Evolutionary conservation across 2,888 invertebrate species (phyloP).

Genomic region (Chrysomela aeneicollis): DNA sequence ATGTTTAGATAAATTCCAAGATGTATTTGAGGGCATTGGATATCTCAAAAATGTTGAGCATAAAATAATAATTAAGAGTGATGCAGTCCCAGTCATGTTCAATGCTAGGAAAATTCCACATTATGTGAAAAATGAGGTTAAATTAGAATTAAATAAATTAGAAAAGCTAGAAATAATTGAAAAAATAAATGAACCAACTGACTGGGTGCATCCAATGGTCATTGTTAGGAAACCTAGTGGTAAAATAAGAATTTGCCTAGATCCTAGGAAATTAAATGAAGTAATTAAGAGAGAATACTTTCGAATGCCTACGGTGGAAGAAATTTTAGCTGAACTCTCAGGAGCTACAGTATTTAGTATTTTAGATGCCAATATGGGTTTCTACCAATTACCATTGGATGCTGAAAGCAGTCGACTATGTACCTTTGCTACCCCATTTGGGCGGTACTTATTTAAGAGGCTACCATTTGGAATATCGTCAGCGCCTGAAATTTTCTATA

Average conservation of each 20-base stretch:
- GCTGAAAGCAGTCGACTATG: slow-evolving; percentile 31
- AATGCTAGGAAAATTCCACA: slow-evolving; percentile 15
- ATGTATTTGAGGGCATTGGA: slow-evolving; percentile 19
- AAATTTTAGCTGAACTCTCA: slow-evolving; percentile 31
- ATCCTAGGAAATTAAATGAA: slow-evolving; percentile 39
- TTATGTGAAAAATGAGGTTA: slow-evolving; percentile 31
- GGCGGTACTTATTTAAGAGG: slow-evolving; percentile 39
- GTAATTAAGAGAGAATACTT: slow-evolving; percentile 36
- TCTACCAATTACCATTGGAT: slow-evolving; percentile 31
- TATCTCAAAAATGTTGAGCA: slow-evolving; percentile 14
- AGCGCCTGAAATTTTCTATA: slow-evolving; percentile 14
- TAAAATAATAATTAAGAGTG: slow-evolving; percentile 13
- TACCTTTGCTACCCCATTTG: slow-evolving; percentile 43
- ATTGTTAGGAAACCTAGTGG: slow-evolving; percentile 37
- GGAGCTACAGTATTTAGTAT: slow-evolving; percentile 30
- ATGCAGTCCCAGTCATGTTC: slow-evolving; percentile 6
- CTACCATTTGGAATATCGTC: slow-evolving; percentile 40
- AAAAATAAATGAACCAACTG: slow-evolving; percentile 38
- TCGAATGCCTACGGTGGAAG: slow-evolving; percentile 40
- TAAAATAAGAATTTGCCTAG: slow-evolving; percentile 34
- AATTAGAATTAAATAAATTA: slow-evolving; percentile 36
- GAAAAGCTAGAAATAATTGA: slow-evolving; percentile 34
- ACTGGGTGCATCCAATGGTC: slow-evolving; percentile 46
- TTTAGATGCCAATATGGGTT: slow-evolving; percentile 26
- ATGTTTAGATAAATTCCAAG: slow-evolving; percentile 6